Evolutionary conservation across 2,888 invertebrate species (phyloP).

Genomic region (Hirtodrosophila histrioides): DNA sequence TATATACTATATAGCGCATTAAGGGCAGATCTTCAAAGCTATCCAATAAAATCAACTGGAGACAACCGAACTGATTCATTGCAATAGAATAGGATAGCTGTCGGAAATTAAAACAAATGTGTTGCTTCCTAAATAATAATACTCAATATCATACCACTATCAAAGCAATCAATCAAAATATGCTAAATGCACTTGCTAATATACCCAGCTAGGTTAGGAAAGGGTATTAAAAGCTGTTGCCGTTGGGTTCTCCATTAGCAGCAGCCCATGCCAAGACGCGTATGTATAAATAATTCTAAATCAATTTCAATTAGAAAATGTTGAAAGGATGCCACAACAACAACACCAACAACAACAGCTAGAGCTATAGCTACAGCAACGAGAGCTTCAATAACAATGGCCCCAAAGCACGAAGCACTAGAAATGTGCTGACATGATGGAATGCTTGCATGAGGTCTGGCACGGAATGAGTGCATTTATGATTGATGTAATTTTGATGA

Average conservation of each 20-base stretch:
- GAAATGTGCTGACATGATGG: constrained; percentile 66
- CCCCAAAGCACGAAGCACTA: constrained; percentile 57
- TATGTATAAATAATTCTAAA: constrained; percentile 67
- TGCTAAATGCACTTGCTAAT: too few relatives aligned
- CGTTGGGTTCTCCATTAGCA: constrained; percentile 30
- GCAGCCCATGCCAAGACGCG: constrained; percentile 8
- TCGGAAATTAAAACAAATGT: too few relatives aligned
- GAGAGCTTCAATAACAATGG: constrained; percentile 24
- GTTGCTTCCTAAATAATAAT: too few relatives aligned
- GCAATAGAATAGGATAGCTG: too few relatives aligned
- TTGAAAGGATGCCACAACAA: constrained; percentile 63
- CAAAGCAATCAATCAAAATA: too few relatives aligned
- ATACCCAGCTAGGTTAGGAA: not conserved
- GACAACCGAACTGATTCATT: too few relatives aligned
- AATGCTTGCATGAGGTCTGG: constrained; percentile 50
- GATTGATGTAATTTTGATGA: constrained; percentile 79
- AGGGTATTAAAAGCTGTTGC: constrained; percentile 16
- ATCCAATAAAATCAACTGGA: too few relatives aligned
- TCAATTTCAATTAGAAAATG: constrained; percentile 77
- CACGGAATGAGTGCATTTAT: constrained; percentile 73
- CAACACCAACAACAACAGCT: constrained; percentile 4
- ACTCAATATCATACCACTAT: too few relatives aligned
- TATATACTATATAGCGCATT: too few relatives aligned
- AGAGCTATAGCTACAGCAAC: constrained; percentile 10
- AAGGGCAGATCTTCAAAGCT: too few relatives aligned